Conservation (phyloP, 2,888 invertebrate species). For the Acrocyrtus sp. region DNA sequence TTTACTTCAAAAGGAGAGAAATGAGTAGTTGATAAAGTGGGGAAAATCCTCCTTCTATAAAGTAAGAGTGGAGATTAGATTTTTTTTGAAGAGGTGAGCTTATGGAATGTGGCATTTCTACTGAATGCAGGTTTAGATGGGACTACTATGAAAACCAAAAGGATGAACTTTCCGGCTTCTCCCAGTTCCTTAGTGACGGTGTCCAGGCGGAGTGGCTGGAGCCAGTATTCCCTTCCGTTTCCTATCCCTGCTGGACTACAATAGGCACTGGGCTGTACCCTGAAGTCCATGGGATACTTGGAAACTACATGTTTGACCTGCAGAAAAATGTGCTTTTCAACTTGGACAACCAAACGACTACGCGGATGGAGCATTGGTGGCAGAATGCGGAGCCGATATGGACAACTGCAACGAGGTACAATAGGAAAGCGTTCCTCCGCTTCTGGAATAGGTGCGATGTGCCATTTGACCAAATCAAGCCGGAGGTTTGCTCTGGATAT, state of each 20-base stretch:
- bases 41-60: too few relatives aligned
- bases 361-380: constrained; percentile 64
- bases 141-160: constrained; percentile 63
- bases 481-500: constrained; percentile 60
- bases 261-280: constrained; percentile 64
- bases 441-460: constrained; percentile 64
- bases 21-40: too few relatives aligned
- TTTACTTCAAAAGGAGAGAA: too few relatives aligned
- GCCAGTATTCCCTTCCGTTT: constrained; percentile 64
- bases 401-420: constrained; percentile 65
- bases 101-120: too few relatives aligned
- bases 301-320: constrained; percentile 66
- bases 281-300: constrained; percentile 66
- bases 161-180: constrained; percentile 60
- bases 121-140: constrained; percentile 63
- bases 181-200: constrained; percentile 63
- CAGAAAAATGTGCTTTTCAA: constrained; percentile 61
- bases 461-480: constrained; percentile 62
- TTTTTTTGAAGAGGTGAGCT: too few relatives aligned
- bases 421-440: constrained; percentile 61
- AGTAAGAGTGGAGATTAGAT: too few relatives aligned
- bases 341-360: constrained; percentile 55
- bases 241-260: constrained; percentile 65
- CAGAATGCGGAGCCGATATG: constrained; percentile 65
- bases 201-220: constrained; percentile 64